Conservation (phyloP, 1,140 invertebrate genomes). For the Ceratosolen solmsi region DNA sequence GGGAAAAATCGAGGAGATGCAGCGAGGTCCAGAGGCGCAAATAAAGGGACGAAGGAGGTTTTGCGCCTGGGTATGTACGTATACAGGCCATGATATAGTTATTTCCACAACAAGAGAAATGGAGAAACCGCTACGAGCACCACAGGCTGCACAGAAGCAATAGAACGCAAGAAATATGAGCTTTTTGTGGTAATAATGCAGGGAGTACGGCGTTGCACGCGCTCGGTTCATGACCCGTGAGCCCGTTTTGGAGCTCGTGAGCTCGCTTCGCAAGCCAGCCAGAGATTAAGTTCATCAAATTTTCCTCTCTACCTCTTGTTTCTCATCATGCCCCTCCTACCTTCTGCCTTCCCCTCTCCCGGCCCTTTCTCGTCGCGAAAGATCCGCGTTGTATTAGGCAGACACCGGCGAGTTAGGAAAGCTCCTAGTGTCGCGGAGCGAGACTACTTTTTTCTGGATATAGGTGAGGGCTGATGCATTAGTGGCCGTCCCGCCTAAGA, state of each 20-base stretch:
- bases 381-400: neutral
- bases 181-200: slow-evolving; percentile 56
- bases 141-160: slow-evolving; percentile 15
- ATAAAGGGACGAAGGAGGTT: slow-evolving; percentile 39
- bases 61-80: slow-evolving; percentile 2
- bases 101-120: neutral
- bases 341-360: neutral
- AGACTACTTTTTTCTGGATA: neutral
- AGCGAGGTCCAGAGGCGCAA: slow-evolving; percentile 16
- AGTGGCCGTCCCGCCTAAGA: neutral
- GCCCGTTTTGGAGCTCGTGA: neutral
- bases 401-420: neutral
- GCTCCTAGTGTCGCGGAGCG: neutral
- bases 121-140: neutral
- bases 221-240: slow-evolving; percentile 33
- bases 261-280: neutral
- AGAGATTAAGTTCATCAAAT: slow-evolving; percentile 34
- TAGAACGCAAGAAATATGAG: slow-evolving; percentile 55
- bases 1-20: too few relatives aligned
- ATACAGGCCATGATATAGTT: neutral
- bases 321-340: neutral
- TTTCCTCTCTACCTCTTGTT: slow-evolving; percentile 9
- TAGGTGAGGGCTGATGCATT: neutral
- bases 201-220: slow-evolving; percentile 19
- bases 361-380: neutral